phyloP scores from a whole-genome alignment of 2,113 vertebrate species.

The Rhodinocichla rosea region DNA sequence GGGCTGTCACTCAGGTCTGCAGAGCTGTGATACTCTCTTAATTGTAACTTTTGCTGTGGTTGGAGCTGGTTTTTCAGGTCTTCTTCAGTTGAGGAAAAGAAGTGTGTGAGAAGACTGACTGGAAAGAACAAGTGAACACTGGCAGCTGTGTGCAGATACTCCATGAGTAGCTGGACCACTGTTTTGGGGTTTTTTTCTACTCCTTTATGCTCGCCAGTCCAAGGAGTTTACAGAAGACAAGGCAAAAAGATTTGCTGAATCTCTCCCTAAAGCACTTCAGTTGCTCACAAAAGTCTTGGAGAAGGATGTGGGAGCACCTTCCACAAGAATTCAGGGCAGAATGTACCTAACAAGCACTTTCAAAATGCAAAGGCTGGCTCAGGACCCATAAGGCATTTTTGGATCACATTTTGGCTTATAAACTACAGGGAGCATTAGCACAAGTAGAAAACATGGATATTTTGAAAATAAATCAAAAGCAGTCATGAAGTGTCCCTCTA shows the following conservation, averaged over 20 bases:
- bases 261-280: background rate
- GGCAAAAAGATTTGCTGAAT: background rate
- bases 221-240: background rate
- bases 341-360: background rate
- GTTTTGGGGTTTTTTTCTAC: background rate
- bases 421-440: background rate
- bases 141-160: background rate
- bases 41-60: background rate
- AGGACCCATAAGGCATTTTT: background rate
- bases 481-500: background rate
- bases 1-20: background rate
- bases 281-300: background rate
- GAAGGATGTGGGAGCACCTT: background rate
- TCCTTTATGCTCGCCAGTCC: background rate
- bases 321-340: background rate
- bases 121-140: background rate
- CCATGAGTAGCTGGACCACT: background rate
- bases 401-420: background rate
- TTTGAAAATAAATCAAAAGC: background rate
- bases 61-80: background rate
- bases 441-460: background rate
- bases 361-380: background rate
- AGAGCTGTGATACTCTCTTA: background rate
- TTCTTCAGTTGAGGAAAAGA: background rate
- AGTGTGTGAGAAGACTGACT: background rate